Evolutionary conservation across 1,140 invertebrate genomes (phyloP), one percentile per base, ranked within the genome.

Genomic region (Bilobella aurantiaca): DNA sequence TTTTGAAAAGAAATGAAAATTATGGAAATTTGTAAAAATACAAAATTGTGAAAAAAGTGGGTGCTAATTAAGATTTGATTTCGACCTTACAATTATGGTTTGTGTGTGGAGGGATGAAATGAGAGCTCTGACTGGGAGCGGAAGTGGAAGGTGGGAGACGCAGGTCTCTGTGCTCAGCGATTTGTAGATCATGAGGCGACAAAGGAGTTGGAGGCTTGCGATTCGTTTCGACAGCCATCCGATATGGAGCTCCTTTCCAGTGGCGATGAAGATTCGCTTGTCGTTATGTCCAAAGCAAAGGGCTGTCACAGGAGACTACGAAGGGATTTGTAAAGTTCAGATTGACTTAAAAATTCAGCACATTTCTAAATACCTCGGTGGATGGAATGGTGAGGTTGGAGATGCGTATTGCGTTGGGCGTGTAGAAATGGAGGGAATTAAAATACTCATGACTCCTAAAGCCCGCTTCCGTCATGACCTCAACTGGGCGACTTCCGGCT

Each of bases 271-370:
- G 31, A 99, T 77, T 1, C 93, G 82, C 69, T 92, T 88, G 74
- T 97, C 96, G 77, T 96, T 95, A 80, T 98, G 95, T 31, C 93
- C 96, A 94, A 94, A 98, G 1, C 94, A 98, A 71, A 98, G 79
- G 3, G 93, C 91, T 34, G 91, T 91, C 37, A 97, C 88, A 3
- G 87, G 85, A 71, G 87, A 84, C 88, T 92, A 73, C 64, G 78
- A 77, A 37, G 66, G 62, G 58, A 71, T 42, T 57, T n/a, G n/a
- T n/a, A 5, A 58, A 32, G 14, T 8, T 27, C 18, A 64, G 23
- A 25, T 47, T 62, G n/a, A 8, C 5, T 37, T 23, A 62, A 5
- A 8, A 63, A 46, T 47, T 1, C 2, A 23, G 49, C 12, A 53
- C 25, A 5, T 23, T 34, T 62, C 28, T n/a, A 69, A 71, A 74